Base-by-base conservation (phyloP, 2,888 invertebrate genomes). In the Arge pagana region DNA sequence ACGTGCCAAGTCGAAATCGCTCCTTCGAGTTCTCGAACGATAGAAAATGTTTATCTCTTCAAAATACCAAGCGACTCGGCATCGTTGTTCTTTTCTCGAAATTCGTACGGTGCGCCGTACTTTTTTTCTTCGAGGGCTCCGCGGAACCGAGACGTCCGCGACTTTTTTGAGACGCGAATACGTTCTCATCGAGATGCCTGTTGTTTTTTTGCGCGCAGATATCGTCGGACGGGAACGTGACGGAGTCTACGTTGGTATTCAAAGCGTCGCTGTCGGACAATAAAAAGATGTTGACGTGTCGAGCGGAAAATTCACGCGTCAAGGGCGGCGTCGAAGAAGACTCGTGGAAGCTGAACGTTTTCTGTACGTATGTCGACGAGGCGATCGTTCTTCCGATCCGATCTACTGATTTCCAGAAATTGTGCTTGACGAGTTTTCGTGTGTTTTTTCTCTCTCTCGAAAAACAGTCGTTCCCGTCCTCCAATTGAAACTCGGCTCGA, bases 271-370 rank as follows among this genome's bases (percentile, higher is more conserved):
- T 89, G 73, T 83, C 84, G 60, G 89, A 94, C 78, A 88, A 93
- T 70, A 89, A 88, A 11, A 87, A 86, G 66, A 82, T 84, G 23
- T 80, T 94, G 54, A 88, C 87, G 45, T 94, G 94, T 71, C 83
- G 90, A 53, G 93, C 93, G 1, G 84, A 87, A 51, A 94, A 94
- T 77, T 80, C 85, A 40, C 81, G 86, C 60, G 82, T 93, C 18
- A 84, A 85, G 63, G 86, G 84, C 61, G 85, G 88, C 52, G 82
- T 86, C 16, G 83, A 87, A 55, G 93, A 94, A 75, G 87, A 90
- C 57, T 85, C 85, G 42, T 85, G 91, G 83, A 87, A 86, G 70
- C 82, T 94, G 53, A 89, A 91, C 79, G 87, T 94, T 61, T 89
- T 89, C 78, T 94, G 94, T 94, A 81, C 91, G 93, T 85, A 75